phyloP scores from a whole-genome alignment of 2,888 invertebrate genomes.

The Helicoverpa assulta region DNA sequence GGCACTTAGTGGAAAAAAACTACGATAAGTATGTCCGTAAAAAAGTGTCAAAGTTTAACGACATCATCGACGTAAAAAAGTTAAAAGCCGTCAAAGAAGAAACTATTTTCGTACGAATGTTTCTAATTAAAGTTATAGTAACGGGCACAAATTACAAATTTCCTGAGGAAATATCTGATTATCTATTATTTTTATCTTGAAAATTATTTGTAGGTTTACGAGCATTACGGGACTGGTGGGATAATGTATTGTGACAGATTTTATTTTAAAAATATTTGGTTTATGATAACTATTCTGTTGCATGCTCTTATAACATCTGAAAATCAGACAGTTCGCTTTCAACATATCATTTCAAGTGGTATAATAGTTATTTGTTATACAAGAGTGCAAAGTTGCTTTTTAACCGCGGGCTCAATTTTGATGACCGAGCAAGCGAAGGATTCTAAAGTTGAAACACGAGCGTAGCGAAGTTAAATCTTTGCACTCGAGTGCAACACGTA shows the following conservation, averaged over 20 bases:
- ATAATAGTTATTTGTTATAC: no score
- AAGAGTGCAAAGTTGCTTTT: no score
- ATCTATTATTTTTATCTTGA: slow-evolving; percentile 72
- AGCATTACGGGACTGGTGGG: slow-evolving; percentile 37
- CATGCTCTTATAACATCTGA: background rate
- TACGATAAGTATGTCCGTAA: slow-evolving; percentile 70
- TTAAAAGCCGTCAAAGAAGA: slow-evolving; percentile 68
- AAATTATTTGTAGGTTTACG: slow-evolving; percentile 71
- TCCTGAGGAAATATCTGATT: slow-evolving; percentile 85
- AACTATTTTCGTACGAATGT: slow-evolving; percentile 74
- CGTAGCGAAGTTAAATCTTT: no score
- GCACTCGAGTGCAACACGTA: no score
- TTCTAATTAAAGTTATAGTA: slow-evolving; percentile 82
- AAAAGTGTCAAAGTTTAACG: slow-evolving; percentile 86
- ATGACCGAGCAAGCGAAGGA: no score
- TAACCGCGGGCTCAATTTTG: no score
- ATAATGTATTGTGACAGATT: slow-evolving; percentile 52
- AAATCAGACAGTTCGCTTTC: no score
- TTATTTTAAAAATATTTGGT: background rate
- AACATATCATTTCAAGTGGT: no score
- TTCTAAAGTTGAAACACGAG: no score
- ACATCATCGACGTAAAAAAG: slow-evolving; percentile 74
- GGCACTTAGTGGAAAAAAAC: slow-evolving; percentile 75
- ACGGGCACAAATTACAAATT: slow-evolving; percentile 79
- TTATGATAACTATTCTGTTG: background rate